phyloP scores from a whole-genome alignment of 2,113 vertebrate genomes.

The Nettapus auritus region DNA sequence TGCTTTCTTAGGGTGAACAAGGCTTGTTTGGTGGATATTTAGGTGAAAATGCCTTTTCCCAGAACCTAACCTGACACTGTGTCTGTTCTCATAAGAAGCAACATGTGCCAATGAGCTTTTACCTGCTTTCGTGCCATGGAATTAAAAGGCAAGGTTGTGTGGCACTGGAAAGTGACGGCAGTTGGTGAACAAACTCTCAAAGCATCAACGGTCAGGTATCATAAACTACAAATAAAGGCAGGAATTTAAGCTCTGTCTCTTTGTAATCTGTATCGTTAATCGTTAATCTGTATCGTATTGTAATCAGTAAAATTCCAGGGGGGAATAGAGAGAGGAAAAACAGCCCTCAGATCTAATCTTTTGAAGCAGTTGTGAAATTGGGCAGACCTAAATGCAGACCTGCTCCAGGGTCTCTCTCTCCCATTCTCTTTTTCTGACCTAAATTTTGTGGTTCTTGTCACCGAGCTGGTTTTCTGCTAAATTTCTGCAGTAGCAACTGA shows the following conservation, averaged over 20 bases:
- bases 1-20: background rate
- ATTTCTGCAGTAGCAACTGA: background rate
- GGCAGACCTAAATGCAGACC: background rate
- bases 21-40: background rate
- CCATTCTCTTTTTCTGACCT: background rate
- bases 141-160: background rate
- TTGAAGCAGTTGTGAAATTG: background rate
- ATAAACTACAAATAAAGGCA: background rate
- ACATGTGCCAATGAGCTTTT: background rate
- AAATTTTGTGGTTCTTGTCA: too few species aligned
- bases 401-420: background rate
- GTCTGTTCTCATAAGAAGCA: background rate
- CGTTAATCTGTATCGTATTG: background rate
- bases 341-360: background rate
- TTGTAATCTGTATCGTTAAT: background rate
- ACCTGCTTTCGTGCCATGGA: background rate
- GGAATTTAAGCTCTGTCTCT: background rate
- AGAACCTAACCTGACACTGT: background rate
- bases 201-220: background rate
- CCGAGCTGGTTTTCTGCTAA: background rate
- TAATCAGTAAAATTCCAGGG: background rate
- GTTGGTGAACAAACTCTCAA: background rate
- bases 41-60: background rate
- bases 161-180: background rate
- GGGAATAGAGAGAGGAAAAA: background rate